These are phyloP conservation scores for Anniella stebbinsi DNA, from an alignment of 2,797 vertebrate species.

Conservation along the genomic window DNA sequence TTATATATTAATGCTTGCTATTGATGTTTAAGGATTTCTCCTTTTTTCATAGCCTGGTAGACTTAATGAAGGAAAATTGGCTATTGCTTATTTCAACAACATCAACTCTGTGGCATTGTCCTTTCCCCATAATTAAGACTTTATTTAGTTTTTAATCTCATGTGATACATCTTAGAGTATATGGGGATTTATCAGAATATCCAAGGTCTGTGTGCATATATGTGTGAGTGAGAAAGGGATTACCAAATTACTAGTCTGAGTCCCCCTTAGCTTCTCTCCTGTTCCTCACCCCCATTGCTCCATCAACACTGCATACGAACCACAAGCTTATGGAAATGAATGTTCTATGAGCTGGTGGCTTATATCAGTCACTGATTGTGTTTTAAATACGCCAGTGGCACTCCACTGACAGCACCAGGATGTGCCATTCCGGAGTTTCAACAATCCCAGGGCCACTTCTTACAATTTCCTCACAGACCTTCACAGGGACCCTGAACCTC, in stretches of 20 bases:
- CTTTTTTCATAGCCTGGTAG: not conserved
- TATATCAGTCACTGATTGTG: not conserved
- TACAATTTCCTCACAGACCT: conserved; percentile 34
- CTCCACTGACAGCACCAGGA: not conserved
- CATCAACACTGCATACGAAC: not conserved
- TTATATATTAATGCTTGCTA: not conserved
- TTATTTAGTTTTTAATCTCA: not conserved
- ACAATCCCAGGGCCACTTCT: not conserved
- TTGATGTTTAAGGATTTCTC: not conserved
- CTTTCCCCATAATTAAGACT: not conserved
- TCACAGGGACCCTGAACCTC: not conserved
- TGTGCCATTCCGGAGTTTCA: not conserved
- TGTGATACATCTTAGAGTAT: not conserved
- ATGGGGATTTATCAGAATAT: no score
- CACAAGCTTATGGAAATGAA: not conserved
- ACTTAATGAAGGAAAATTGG: not conserved
- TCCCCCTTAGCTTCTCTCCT: not conserved
- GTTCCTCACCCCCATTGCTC: not conserved
- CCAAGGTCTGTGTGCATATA: not conserved
- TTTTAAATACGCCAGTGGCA: not conserved
- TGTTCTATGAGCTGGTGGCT: not conserved
- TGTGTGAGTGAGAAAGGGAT: not conserved
- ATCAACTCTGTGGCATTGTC: not conserved
- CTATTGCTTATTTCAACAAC: not conserved
- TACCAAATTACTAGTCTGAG: not conserved